Percentiles rank a stretch among this genome's conserved stretches.
phyloP scores from a whole-genome alignment of 2,797 vertebrate species.

The Brachymystax lenok region DNA sequence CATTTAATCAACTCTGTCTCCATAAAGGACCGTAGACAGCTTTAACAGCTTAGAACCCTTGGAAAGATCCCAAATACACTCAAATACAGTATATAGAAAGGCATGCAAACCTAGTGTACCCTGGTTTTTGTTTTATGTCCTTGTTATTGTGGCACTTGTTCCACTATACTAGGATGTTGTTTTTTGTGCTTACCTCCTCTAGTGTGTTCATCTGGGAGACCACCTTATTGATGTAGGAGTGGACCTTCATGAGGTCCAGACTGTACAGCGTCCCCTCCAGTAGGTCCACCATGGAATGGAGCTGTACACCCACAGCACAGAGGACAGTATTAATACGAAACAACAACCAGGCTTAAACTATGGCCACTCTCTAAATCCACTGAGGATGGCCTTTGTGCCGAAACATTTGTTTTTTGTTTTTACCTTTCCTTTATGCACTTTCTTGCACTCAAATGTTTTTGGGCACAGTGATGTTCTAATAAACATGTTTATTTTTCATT shows the following conservation, averaged over 20 bases:
- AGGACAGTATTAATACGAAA: conserved; percentile 30
- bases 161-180: not conserved
- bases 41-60: not conserved
- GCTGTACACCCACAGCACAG: conserved; percentile 66
- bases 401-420: too few relatives aligned
- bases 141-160: not conserved
- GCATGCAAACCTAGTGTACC: not conserved
- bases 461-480: too few relatives aligned
- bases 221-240: conserved; percentile 93
- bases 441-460: too few relatives aligned
- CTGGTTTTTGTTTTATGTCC: not conserved
- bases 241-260: conserved; percentile 96
- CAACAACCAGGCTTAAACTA: conserved; percentile 19
- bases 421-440: too few relatives aligned
- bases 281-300: conserved; percentile 95
- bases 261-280: conserved; percentile 94
- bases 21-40: not conserved
- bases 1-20: not conserved
- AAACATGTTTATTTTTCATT: too few relatives aligned
- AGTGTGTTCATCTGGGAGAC: conserved; percentile 92
- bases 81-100: not conserved
- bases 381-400: too few relatives aligned
- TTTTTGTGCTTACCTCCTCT: conserved; percentile 85
- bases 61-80: not conserved
- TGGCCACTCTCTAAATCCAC: conserved; percentile 12